Conservation (phyloP, 2,113 vertebrate genomes). For the Zosterops hypoxanthus region DNA sequence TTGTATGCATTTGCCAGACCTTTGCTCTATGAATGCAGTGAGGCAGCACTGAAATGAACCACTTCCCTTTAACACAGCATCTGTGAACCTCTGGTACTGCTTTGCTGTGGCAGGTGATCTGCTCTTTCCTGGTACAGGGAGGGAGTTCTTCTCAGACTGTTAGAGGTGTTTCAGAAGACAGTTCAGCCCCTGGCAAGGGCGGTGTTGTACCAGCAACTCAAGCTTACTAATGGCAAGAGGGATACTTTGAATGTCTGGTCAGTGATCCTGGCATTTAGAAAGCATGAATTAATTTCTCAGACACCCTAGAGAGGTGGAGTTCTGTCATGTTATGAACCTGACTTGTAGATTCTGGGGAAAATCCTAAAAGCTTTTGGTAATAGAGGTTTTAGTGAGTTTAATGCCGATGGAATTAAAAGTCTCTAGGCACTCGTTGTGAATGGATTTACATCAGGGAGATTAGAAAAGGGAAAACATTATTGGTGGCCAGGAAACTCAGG, state of each 20-base stretch:
- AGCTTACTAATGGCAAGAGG: not conserved
- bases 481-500: constrained; percentile 64
- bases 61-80: not conserved
- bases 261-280: constrained; percentile 36
- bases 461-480: constrained; percentile 61
- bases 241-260: not conserved
- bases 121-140: not conserved
- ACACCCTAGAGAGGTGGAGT: constrained; percentile 53
- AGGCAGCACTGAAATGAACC: not conserved
- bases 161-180: not conserved
- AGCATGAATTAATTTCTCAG: constrained; percentile 64
- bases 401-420: constrained; percentile 73
- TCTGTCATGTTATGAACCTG: constrained; percentile 60
- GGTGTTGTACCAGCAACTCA: not conserved
- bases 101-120: not conserved
- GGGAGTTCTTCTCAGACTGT: not conserved
- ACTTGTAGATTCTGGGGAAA: constrained; percentile 66
- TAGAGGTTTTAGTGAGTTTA: constrained; percentile 73
- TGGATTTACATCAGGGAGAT: constrained; percentile 73
- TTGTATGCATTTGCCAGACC: not conserved
- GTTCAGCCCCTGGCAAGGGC: not conserved
- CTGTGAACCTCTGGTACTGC: not conserved
- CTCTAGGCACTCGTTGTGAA: constrained; percentile 62
- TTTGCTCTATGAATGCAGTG: not conserved
- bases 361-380: constrained; percentile 75